These are phyloP conservation scores for Lamproptera curius DNA, from an alignment of 2,888 invertebrate genomes.

Conservation along the genomic window DNA sequence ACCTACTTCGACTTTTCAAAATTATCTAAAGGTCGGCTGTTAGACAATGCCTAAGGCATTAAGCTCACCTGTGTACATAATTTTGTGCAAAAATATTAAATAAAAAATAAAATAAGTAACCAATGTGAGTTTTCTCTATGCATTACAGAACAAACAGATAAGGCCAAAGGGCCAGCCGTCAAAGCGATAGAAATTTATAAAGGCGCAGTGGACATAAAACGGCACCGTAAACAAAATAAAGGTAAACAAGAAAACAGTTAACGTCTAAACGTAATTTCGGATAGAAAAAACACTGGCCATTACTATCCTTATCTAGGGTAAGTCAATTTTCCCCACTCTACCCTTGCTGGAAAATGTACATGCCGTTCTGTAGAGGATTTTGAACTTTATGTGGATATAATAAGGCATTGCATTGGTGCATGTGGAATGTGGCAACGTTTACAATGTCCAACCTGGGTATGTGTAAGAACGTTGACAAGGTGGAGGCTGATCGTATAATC, in stretches of 20 bases:
- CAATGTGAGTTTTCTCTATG: no score
- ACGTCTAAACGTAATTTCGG: slow-evolving; percentile 61
- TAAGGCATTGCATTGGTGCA: slow-evolving; percentile 27
- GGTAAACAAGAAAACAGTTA: slow-evolving; percentile 68
- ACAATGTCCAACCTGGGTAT: slow-evolving; percentile 69
- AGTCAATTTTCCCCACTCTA: slow-evolving; percentile 70
- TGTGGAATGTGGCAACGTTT: slow-evolving; percentile 33
- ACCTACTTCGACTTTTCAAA: no score
- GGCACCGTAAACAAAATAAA: slow-evolving; percentile 46
- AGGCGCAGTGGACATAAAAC: neutral
- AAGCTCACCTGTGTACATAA: no score
- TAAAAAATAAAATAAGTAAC: no score
- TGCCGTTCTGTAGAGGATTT: slow-evolving; percentile 19
- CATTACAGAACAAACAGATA: no score
- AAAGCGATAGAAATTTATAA: slow-evolving; percentile 13
- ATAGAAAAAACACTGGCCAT: slow-evolving; percentile 64
- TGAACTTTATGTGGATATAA: slow-evolving; percentile 25
- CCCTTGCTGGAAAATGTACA: slow-evolving; percentile 34
- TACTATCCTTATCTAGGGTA: slow-evolving; percentile 73
- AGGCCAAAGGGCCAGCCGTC: neutral
- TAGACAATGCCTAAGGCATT: no score
- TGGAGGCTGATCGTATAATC: slow-evolving; percentile 74
- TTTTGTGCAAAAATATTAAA: no score
- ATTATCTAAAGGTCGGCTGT: no score
- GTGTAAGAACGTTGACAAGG: slow-evolving; percentile 73